Evolutionary conservation across 1,140 invertebrate genomes (phyloP).

Genomic region (Nomia melanderi): DNA sequence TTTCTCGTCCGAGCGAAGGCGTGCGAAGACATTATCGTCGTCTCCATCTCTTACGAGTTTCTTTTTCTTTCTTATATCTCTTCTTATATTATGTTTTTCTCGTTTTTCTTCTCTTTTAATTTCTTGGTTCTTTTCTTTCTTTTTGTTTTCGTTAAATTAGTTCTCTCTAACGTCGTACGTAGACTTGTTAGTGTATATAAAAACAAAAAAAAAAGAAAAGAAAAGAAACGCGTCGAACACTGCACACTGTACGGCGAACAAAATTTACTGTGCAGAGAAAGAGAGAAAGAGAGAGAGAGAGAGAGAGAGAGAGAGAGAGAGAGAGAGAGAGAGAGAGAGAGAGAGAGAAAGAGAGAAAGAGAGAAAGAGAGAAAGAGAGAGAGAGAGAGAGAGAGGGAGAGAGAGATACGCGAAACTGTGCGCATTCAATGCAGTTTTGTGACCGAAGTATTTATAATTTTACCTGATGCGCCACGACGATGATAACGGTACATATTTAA

Average conservation of each 20-base stretch:
- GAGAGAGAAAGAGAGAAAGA: too few relatives aligned
- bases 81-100: too few relatives aligned
- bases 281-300: too few relatives aligned
- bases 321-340: too few relatives aligned
- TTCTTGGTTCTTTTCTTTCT: background rate
- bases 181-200: slow-evolving; percentile 29
- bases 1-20: background rate
- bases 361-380: too few relatives aligned
- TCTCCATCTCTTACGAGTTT: background rate
- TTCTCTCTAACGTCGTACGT: slow-evolving; percentile 11
- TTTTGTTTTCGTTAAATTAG: background rate
- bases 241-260: slow-evolving; percentile 25
- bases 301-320: too few relatives aligned
- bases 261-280: slow-evolving; percentile 43
- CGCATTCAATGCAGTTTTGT: slow-evolving; percentile 8
- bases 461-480: slow-evolving; percentile 23
- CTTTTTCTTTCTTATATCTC: background rate
- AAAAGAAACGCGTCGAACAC: slow-evolving; percentile 14
- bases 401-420: slow-evolving; percentile 5
- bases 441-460: slow-evolving; percentile 23
- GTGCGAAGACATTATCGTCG: background rate
- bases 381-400: too few relatives aligned
- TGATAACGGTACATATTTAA: slow-evolving; percentile 34
- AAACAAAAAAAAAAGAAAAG: too few relatives aligned
- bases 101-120: background rate